phyloP scores from a whole-genome alignment of 2,888 invertebrate genomes.

The Colostygia pectinataria region DNA sequence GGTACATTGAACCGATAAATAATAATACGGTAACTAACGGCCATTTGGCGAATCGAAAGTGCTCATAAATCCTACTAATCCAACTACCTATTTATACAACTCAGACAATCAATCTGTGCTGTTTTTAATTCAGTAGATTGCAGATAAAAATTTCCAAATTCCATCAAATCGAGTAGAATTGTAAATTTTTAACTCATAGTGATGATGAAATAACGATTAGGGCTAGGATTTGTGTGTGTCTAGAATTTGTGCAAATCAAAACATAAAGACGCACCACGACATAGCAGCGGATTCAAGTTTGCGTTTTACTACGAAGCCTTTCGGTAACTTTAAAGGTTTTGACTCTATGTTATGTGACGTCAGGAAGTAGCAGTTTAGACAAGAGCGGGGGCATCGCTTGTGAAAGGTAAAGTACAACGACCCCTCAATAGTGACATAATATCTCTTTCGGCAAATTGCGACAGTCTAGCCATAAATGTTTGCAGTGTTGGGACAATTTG shows the following conservation, averaged over 20 bases:
- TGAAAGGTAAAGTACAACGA: constrained; percentile 57
- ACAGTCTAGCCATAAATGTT: constrained; percentile 11
- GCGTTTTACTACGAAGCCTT: background rate
- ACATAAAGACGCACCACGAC: too few species aligned
- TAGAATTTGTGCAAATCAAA: background rate
- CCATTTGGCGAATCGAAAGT: constrained; percentile 7
- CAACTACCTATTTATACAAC: too few species aligned
- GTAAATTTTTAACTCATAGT: too few species aligned
- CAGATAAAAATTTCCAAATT: too few species aligned
- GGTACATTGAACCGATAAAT: constrained; percentile 15
- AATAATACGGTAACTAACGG: background rate
- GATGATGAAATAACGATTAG: too few species aligned
- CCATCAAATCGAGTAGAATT: too few species aligned
- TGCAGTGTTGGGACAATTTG: constrained; percentile 1
- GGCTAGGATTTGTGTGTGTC: background rate
- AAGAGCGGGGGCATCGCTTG: constrained; percentile 27
- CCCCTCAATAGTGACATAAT: constrained; percentile 56
- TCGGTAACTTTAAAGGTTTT: background rate
- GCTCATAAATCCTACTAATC: too few species aligned
- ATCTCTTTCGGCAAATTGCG: constrained; percentile 46
- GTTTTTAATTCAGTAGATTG: too few species aligned
- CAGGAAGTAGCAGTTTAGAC: constrained; percentile 18
- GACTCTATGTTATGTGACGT: constrained; percentile 14
- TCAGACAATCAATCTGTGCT: constrained; percentile 5
- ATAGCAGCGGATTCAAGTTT: too few species aligned